Percentiles rank a stretch among this genome's conserved stretches.
These are phyloP conservation scores for Columba janthina DNA, from an alignment of 2,113 vertebrate species.

Conservation along the genomic window DNA sequence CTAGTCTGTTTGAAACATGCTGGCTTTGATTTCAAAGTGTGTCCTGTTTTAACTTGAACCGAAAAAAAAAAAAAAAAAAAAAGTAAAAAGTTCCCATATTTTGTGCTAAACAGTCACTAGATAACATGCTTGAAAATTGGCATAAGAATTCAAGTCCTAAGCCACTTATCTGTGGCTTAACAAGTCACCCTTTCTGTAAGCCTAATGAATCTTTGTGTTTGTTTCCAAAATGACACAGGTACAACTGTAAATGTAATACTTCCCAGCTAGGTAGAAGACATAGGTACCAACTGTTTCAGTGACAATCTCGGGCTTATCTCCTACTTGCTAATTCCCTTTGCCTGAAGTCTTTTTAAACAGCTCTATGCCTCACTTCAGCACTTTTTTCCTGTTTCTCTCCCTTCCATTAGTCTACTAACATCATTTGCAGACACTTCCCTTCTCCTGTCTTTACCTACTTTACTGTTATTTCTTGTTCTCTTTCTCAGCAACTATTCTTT, in stretches of 20 bases:
- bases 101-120: not conserved
- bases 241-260: not conserved
- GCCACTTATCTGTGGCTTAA: not conserved
- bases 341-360: not conserved
- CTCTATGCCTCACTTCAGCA: not conserved
- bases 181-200: not conserved
- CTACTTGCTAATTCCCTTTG: not conserved
- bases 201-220: not conserved
- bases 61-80: not conserved
- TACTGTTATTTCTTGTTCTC: not conserved
- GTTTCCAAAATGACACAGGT: not conserved
- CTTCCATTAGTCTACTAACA: not conserved
- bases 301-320: not conserved
- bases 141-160: not conserved
- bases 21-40: not conserved
- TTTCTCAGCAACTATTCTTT: not conserved
- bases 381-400: not conserved
- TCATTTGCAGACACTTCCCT: not conserved
- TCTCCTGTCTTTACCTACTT: not conserved
- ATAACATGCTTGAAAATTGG: not conserved
- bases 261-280: not conserved
- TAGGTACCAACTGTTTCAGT: not conserved
- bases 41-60: not conserved
- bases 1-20: not conserved
- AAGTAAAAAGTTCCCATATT: not conserved